Base-by-base conservation (phyloP, 2,888 invertebrate species). In the Dorcus hopei region DNA sequence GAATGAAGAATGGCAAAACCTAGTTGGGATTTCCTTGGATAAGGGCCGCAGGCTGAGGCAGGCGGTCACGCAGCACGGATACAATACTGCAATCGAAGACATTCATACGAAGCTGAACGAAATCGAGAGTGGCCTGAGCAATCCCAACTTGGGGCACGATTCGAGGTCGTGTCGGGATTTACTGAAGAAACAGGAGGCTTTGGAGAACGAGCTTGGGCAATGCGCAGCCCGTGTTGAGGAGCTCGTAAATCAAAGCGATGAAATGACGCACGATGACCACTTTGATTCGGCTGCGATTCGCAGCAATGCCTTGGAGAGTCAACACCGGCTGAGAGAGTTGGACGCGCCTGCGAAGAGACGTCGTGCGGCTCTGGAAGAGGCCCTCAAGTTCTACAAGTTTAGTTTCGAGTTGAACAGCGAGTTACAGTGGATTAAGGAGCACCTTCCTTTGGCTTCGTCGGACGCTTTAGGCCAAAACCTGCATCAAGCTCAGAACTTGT, bases 391-490 rank as follows among this genome's bases (percentile, higher is more conserved):
- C 74, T 95, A 97, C 79, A 95, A 97, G 76, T 96, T 97, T 77
- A 89, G 90, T 2, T 95, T 97, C 70, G 96, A 97, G 73, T 85
- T 97, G 49, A 91, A 94, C 49, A 89, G 91, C 1, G 97, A 99
- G 76, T 82, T 95, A 69, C 95, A 93, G 73, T 99, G 98, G 98
- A 91, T 98, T 64, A 87, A 89, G 41, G 97, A 97, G 77, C 93
- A 95, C 61, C 77, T 89, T 65, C 91, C 93, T 0, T 84, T 89
- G 0, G 95, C 94, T 0, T 54, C 63, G 8, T 90, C 93, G 0
- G 86, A 86, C 9, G 83, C 84, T 33, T 80, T 90, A 23, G 95
- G 95, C 0, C 87, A 89, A 54, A 96, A 93, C 78, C 81, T 98
- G 42, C 91, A 95, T 72, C 95, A 96, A 70, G 95, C 96, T 0